A percentile compares a stretch with the other conserved stretches of the same genome.
Conservation (phyloP, 2,888 invertebrate species). For the Apotomis capreana region DNA sequence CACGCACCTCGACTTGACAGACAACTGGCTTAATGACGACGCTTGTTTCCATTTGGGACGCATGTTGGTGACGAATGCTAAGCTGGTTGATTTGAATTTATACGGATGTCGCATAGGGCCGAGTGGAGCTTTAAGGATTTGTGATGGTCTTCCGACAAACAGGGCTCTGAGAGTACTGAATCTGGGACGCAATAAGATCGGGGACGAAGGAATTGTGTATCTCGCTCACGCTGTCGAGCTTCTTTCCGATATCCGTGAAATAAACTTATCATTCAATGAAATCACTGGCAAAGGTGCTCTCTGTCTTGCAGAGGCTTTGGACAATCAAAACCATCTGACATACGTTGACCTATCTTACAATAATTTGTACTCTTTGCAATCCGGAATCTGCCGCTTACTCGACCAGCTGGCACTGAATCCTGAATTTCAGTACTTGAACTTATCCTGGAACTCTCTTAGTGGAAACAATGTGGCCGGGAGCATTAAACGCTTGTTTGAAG, state of each 20-base stretch:
- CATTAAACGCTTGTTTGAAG: conserved; percentile 42
- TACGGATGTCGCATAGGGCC: conserved; percentile 68
- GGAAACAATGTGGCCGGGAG: conserved; percentile 48
- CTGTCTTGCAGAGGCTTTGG: conserved; percentile 52
- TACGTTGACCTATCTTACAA: conserved; percentile 56
- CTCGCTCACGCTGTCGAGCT: conserved; percentile 54
- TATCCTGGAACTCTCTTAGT: conserved; percentile 54
- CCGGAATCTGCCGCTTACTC: conserved; percentile 48
- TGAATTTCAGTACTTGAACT: conserved; percentile 49
- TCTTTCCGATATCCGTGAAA: conserved; percentile 56
- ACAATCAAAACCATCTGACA: conserved; percentile 50
- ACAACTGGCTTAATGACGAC: conserved; percentile 66
- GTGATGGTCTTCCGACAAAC: conserved; percentile 54
- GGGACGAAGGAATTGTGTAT: conserved; percentile 57
- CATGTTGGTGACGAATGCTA: conserved; percentile 60
- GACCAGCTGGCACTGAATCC: conserved; percentile 46
- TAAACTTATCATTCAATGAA: conserved; percentile 62
- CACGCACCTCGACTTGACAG: conserved; percentile 59
- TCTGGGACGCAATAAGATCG: conserved; percentile 59
- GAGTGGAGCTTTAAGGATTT: conserved; percentile 54
- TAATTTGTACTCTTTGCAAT: conserved; percentile 47
- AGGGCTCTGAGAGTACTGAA: conserved; percentile 55
- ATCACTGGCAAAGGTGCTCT: conserved; percentile 57
- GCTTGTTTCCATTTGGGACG: conserved; percentile 68
- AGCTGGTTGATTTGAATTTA: conserved; percentile 60